These are phyloP conservation scores for Aphelenchoides fujianensis DNA, from an alignment of 1,140 invertebrate species.

Conservation along the genomic window DNA sequence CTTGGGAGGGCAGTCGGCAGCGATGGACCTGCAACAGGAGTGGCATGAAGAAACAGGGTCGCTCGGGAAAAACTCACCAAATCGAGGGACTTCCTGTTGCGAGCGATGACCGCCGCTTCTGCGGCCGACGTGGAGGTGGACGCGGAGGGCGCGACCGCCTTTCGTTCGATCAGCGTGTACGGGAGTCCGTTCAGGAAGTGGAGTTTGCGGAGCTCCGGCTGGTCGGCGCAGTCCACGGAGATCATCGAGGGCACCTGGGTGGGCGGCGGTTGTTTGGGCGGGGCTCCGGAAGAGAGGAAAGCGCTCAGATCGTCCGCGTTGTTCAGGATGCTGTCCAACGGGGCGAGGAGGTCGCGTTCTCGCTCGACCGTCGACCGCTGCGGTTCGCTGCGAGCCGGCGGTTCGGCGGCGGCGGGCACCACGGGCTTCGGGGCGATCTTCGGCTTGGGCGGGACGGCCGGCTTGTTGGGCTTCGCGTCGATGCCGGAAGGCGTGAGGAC, in stretches of 20 bases:
- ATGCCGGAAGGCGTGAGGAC: conserved; percentile 31
- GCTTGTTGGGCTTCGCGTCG: conserved; percentile 30
- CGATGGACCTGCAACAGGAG: conserved; percentile 43
- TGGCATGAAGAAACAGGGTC: neutral
- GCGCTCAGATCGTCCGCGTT: conserved; percentile 30
- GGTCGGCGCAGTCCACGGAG: conserved; percentile 42
- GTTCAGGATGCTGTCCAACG: conserved; percentile 44
- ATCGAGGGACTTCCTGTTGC: conserved; percentile 37
- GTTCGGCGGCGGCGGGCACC: neutral
- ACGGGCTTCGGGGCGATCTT: conserved; percentile 27
- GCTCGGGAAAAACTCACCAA: conserved; percentile 32
- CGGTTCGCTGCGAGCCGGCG: neutral
- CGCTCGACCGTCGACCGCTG: neutral
- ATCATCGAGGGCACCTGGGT: conserved; percentile 23
- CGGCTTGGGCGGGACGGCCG: conserved; percentile 43
- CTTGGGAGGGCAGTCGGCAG: conserved; percentile 43
- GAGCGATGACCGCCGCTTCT: neutral
- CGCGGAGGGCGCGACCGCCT: neutral
- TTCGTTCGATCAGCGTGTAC: conserved; percentile 46
- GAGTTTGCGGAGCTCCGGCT: conserved; percentile 40
- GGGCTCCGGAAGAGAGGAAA: conserved; percentile 18
- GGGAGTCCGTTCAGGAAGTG: conserved; percentile 43
- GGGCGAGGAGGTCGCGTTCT: conserved; percentile 30
- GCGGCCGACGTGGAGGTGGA: conserved; percentile 17
- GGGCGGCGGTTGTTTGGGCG: neutral